Evolutionary conservation across 2,888 invertebrate genomes (phyloP).

Genomic region (Molanna angustata): DNA sequence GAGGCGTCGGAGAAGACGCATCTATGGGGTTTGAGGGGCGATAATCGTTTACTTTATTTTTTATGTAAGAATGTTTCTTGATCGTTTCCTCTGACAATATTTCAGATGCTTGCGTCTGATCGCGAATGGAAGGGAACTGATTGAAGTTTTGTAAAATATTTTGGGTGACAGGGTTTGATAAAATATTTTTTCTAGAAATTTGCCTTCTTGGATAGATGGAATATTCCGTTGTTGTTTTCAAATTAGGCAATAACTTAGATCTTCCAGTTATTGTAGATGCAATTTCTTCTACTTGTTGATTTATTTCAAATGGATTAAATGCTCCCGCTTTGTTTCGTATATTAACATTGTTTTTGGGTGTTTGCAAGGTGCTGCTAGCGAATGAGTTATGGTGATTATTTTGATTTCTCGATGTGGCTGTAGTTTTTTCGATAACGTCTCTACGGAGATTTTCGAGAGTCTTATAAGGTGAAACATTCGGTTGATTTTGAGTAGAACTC

Average conservation of each 20-base stretch:
- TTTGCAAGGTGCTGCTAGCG: conserved; percentile 21
- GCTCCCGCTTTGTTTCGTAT: conserved; percentile 30
- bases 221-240: conserved; percentile 30
- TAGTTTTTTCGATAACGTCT: conserved; percentile 38
- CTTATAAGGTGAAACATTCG: conserved; percentile 53
- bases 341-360: conserved; percentile 21
- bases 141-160: no score
- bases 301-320: conserved; percentile 22
- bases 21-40: no score
- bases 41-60: no score
- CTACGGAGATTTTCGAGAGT: conserved; percentile 50
- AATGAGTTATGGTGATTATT: no score
- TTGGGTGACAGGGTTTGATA: conserved; percentile 21
- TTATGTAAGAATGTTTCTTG: no score
- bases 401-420: conserved; percentile 29
- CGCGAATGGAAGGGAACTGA: no score
- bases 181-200: conserved; percentile 16
- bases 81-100: no score
- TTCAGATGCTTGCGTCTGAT: no score
- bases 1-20: no score
- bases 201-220: conserved; percentile 15
- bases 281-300: not conserved
- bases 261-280: conserved; percentile 8
- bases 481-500: conserved; percentile 39
- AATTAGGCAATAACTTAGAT: conserved; percentile 24